phyloP scores from a whole-genome alignment of 1,140 invertebrate genomes.

The Pantala flavescens region DNA sequence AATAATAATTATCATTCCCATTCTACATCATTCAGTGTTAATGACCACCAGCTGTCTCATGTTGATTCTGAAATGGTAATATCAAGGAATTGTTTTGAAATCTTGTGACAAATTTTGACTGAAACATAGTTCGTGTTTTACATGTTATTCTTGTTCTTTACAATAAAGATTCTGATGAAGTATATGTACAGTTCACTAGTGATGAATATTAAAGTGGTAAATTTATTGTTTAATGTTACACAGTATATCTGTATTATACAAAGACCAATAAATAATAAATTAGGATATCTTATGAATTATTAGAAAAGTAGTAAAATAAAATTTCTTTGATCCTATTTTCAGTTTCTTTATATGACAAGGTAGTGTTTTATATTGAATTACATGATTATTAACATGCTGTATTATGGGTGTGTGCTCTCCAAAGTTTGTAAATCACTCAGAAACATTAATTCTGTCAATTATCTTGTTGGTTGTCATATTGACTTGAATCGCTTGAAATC shows the following conservation, averaged over 20 bases:
- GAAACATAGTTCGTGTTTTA: conserved; percentile 3
- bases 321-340: no score
- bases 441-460: no score
- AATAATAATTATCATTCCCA: neutral
- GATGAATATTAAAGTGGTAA: neutral
- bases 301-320: no score
- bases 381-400: no score
- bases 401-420: no score
- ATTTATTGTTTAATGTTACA: neutral
- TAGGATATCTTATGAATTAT: neutral
- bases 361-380: no score
- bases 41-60: neutral
- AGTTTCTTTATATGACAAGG: no score
- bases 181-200: neutral
- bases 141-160: neutral
- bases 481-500: no score
- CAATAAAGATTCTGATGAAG: neutral
- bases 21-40: neutral
- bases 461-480: no score
- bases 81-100: neutral
- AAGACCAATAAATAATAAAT: neutral
- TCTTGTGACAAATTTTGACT: neutral
- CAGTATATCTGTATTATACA: conserved; percentile 7
- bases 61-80: neutral
- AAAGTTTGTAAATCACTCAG: no score